Evolutionary conservation across 2,888 invertebrate genomes (phyloP), one percentile per base, ranked within the genome.

Genomic region (Dynastes tityus): DNA sequence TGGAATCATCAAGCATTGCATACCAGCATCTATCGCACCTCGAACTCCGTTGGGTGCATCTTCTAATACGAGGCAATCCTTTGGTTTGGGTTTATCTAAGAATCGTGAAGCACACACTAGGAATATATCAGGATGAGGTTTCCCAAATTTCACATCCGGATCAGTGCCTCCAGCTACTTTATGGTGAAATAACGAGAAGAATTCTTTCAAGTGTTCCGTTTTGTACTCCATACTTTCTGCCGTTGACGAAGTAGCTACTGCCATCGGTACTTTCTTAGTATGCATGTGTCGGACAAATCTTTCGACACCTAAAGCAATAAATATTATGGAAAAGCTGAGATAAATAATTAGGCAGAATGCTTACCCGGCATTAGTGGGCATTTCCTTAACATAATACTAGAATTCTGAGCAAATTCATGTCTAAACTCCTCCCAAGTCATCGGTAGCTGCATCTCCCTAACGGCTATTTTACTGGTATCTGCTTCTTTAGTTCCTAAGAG

Each of bases 401-500:
- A 92, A 73, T 92, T 86, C 45, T 89, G 89, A 74, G 92, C 88
- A 82, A 94, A 91, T 80, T 92, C 90, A 55, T 91, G 88, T 79
- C 92, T 88, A 85, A 95, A 96, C 83, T 96, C 92, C 1, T 91
- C 91, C 1, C 92, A 90, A 5, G 92, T 90, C 40, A 95, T 89
- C 0, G 95, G 95, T 65, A 97, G 89, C 49, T 91, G 89, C 82
- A 95, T 89, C 83, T 94, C 94, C 81, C 90, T 89, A 71, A 94
- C 91, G 73, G 95, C 90, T 73, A 94, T 93, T 88, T 92, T 91
- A 0, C 94, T 93, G 2, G 94, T 91, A 49, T 93, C 92, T 83
- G 90, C 90, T 85, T 95, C 95, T 1, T 93, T 93, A 45, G 94
- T 93, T 6, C 96, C 96, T 84, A 96, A 91, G 13, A 95, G 90